Base-by-base conservation (phyloP, 2,888 invertebrate genomes). In the Zele albiditarsus region DNA sequence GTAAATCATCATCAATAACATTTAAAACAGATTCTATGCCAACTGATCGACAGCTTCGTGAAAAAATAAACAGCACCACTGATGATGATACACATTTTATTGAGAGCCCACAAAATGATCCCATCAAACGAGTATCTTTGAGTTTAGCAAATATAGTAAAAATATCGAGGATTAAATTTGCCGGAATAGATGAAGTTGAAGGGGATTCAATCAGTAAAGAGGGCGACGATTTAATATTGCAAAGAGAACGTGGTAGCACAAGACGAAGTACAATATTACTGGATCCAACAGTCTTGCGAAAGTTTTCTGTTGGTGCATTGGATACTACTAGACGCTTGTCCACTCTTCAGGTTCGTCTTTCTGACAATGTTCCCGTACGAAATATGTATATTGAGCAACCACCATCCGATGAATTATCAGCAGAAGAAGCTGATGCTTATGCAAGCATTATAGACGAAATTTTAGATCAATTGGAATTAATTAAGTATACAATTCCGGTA, bases 401-500 rank as follows among this genome's bases (percentile, higher is more conserved):
- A 4, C 33, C 69, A 12, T 66, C 69, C 25, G 76, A 78, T 20
- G 38, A 71, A 20, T 77, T 85, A 6, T 67, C 82, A 3, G 4
- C 60, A 5, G 31, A 83, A 14, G 86, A 85, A 76, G 80, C 82
- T 1, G 31, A 66, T 6, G 77, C 77, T 1, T 78, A 84, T n/a
- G 77, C 73, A 0, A 73, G 62, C 5, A 68, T 85, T 63, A 74
- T 87, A 0, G 78, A 82, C n/a, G 83, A 85, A 71, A 75, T 80
- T 49, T 28, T 83, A 23, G 70, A 84, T 31, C 75, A 72, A 27
- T 75, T 87, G 25, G 78, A 77, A 4, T 63, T 84, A 23, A 68
- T 87, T 8, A 73, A 78, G 33, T 78, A 80, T 53, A 80, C 82
- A 5, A 80, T 84, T 38, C 81, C 81, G 1, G 82, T 82, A 5